A percentile compares a stretch with the other conserved stretches of the same genome.
These are phyloP conservation scores for Drosophila nr. medialis DNA, from an alignment of 2,888 invertebrate species.

Conservation along the genomic window DNA sequence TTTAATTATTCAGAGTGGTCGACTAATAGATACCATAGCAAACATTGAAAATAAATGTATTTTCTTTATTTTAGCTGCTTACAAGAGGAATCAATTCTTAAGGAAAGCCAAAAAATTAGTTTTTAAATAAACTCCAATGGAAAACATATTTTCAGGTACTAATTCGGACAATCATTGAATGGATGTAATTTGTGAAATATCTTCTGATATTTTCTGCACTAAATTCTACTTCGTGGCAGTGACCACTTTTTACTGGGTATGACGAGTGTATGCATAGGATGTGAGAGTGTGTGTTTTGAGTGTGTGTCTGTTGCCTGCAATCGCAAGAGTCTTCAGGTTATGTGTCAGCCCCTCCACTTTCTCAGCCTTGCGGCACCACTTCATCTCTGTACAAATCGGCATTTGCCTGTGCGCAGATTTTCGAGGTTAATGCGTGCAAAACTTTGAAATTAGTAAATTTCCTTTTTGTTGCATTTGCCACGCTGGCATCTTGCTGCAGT, in stretches of 20 bases:
- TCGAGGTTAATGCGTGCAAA: slow-evolving; percentile 79
- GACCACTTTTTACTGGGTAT: not conserved
- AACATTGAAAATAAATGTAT: not conserved
- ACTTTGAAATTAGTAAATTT: slow-evolving; percentile 80
- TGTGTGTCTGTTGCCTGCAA: slow-evolving; percentile 37
- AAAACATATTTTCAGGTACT: not conserved
- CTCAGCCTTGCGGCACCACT: not conserved
- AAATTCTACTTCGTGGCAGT: not conserved
- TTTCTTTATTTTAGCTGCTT: not conserved
- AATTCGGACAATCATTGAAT: not conserved
- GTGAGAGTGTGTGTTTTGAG: slow-evolving; percentile 10
- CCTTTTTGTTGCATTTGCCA: slow-evolving; percentile 66
- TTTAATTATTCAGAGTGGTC: not conserved
- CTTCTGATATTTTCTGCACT: not conserved
- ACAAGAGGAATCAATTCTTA: not conserved
- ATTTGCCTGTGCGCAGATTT: slow-evolving; percentile 74
- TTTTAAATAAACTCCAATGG: not conserved
- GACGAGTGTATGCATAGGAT: not conserved
- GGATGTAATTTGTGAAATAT: not conserved
- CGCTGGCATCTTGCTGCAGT: slow-evolving; percentile 36
- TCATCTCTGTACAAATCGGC: slow-evolving; percentile 54
- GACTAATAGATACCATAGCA: not conserved
- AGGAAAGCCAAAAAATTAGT: not conserved
- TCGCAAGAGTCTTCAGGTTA: slow-evolving; percentile 64
- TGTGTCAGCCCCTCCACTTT: slow-evolving; percentile 6